Conservation (phyloP, 2,797 vertebrate species). For the Rhinichthys osculus region DNA sequence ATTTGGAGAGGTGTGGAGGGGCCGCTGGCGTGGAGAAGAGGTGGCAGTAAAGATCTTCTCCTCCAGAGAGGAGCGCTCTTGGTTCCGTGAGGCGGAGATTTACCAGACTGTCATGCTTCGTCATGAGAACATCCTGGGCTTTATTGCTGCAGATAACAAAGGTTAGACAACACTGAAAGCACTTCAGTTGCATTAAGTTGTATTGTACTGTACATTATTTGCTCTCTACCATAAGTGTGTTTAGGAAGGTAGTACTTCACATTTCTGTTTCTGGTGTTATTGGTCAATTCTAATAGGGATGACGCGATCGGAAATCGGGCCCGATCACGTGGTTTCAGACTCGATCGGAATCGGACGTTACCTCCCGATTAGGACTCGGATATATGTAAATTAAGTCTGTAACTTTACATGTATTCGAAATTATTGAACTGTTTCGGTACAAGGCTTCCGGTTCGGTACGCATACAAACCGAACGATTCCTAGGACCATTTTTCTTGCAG, state of each 20-base stretch:
- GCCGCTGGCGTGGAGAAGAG: conserved; percentile 89
- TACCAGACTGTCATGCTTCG: conserved; percentile 91
- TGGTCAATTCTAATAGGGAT: not conserved
- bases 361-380: too few relatives aligned
- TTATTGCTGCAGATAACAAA: conserved; percentile 78
- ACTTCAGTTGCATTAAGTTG: not conserved
- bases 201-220: not conserved
- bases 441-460: too few relatives aligned
- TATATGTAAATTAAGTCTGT: too few relatives aligned
- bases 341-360: too few relatives aligned
- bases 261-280: not conserved
- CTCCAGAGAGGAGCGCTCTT: conserved; percentile 87
- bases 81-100: conserved; percentile 89
- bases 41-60: conserved; percentile 90
- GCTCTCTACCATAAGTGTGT: too few relatives aligned
- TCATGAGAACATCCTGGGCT: conserved; percentile 89
- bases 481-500: too few relatives aligned
- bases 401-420: too few relatives aligned
- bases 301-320: too few relatives aligned
- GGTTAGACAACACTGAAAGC: conserved; percentile 24
- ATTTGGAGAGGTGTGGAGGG: conserved; percentile 89
- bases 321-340: too few relatives aligned
- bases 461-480: too few relatives aligned
- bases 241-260: not conserved
- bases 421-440: too few relatives aligned